Evolutionary conservation across 2,888 invertebrate genomes (phyloP).

Genomic region (Neoscelio sp.): DNA sequence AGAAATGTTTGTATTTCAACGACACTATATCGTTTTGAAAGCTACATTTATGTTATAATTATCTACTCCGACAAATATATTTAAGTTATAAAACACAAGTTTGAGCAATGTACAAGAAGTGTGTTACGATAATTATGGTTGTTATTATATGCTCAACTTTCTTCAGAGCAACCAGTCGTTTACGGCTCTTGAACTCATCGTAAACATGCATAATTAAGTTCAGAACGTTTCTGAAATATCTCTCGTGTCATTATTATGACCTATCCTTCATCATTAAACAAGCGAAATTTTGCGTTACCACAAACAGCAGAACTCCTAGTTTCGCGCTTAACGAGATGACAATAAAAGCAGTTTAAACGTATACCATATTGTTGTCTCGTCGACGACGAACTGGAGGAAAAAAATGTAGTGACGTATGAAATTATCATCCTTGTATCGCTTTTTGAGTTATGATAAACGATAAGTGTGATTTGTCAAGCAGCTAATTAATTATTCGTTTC

Average conservation of each 20-base stretch:
- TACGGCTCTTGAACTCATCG: constrained; percentile 63
- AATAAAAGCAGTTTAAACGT: constrained; percentile 64
- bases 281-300: constrained; percentile 62
- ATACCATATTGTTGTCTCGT: constrained; percentile 51
- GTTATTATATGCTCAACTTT: constrained; percentile 48
- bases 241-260: constrained; percentile 63
- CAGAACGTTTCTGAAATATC: constrained; percentile 64
- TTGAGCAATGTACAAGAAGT: constrained; percentile 20
- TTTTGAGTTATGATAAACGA: constrained; percentile 54
- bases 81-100: constrained; percentile 49
- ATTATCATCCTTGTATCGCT: constrained; percentile 31
- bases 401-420: constrained; percentile 35
- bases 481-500: constrained; percentile 51
- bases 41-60: constrained; percentile 23
- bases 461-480: constrained; percentile 59
- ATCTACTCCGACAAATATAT: constrained; percentile 28
- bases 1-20: no score
- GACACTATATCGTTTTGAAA: background rate
- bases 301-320: constrained; percentile 65
- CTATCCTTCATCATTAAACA: constrained; percentile 67
- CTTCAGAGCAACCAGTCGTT: constrained; percentile 56
- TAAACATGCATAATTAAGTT: constrained; percentile 66
- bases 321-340: constrained; percentile 65
- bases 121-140: constrained; percentile 54
- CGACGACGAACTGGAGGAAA: constrained; percentile 21